Base-by-base conservation (phyloP, 2,888 invertebrate species). In the Tenthredo livida region DNA sequence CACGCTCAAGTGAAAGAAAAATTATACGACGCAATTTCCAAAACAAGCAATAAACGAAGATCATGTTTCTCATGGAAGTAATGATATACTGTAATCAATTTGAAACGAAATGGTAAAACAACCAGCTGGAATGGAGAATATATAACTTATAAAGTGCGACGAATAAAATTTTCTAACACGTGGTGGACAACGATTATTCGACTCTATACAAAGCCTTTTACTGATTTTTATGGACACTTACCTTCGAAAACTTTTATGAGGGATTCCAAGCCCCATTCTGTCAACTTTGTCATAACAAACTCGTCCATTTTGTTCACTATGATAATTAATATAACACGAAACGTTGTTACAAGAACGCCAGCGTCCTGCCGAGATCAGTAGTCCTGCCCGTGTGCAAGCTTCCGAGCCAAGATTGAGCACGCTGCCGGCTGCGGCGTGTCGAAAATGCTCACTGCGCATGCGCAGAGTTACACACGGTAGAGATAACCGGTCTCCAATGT, bases 361-460 rank as follows among this genome's bases (percentile, higher is more conserved):
- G 70, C 70, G 37, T 70, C 37, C 70, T 70, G 17, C 37, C 37
- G 43, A 10, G 43, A 43, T 43, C 43, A 9, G 43, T 43, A 10
- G 43, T 43, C 43, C 43, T 43, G 43, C 43, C 43, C 43, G 43
- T 3, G 37, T 70, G 15, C 70, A 70, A 29, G 33, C 70, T 29
- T 70, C 70, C 70, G 10, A 70, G 17, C 70, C 70, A 70, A 70
- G 10, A 70, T 70, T 29, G 70, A 70, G 70, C 7, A 70, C 17
- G 29, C 70, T n/a, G n/a, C n/a, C n/a, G n/a, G n/a, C n/a, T n/a
- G n/a, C n/a, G n/a, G n/a, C n/a, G n/a, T n/a, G n/a, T n/a, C n/a
- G n/a, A n/a, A n/a, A n/a, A n/a, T n/a, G n/a, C n/a, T n/a, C n/a
- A n/a, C n/a, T n/a, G n/a, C n/a, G n/a, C n/a, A n/a, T n/a, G n/a